A percentile compares a stretch with the other conserved stretches of the same genome.
These are phyloP conservation scores for Psittacula cyanocephala DNA, from an alignment of 2,113 vertebrate genomes.

Conservation along the genomic window DNA sequence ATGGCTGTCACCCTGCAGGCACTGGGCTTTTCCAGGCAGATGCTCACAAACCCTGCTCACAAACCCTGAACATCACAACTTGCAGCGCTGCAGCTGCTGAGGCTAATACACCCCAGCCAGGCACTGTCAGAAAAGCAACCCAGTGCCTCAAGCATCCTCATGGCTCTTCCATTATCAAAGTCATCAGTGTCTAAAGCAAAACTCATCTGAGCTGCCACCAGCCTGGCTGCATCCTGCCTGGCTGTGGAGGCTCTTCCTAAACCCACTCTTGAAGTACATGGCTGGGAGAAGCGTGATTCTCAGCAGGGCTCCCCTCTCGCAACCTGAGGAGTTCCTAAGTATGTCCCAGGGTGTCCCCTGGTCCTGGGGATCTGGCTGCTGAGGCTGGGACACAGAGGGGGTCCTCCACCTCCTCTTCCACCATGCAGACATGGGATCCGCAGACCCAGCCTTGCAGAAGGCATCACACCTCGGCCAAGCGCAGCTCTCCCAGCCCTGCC, in stretches of 20 bases:
- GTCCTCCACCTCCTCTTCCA: neutral
- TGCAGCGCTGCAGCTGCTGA: fast-evolving
- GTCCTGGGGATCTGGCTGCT: neutral
- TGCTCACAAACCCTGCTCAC: neutral
- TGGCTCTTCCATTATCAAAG: neutral
- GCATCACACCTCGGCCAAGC: fast-evolving
- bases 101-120: neutral
- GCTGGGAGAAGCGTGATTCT: fast-evolving
- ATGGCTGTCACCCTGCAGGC: neutral
- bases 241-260: neutral
- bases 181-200: neutral
- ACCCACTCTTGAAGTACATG: fast-evolving
- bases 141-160: neutral
- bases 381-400: fast-evolving
- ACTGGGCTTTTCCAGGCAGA: neutral
- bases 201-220: fast-evolving
- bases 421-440: neutral
- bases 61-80: neutral
- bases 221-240: neutral
- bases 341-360: neutral
- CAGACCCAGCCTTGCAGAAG: neutral
- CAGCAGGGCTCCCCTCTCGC: neutral
- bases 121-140: neutral
- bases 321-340: fast-evolving
- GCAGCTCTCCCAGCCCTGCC: neutral